A percentile compares a stretch with the other conserved stretches of the same genome.
phyloP scores from a whole-genome alignment of 2,888 invertebrate species.

The Parnassius apollo region DNA sequence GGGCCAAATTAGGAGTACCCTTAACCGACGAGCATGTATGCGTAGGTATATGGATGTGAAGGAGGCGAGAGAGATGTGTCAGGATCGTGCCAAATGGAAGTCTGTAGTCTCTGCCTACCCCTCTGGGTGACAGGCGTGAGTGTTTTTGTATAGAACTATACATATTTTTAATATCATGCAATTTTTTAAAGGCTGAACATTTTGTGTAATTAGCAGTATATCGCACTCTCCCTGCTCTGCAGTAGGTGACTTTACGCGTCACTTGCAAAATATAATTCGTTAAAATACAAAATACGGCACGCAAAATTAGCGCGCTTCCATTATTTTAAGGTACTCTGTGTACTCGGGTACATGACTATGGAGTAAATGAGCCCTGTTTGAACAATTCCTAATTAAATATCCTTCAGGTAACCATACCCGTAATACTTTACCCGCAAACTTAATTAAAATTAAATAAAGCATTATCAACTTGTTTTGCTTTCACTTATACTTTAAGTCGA shows the following conservation, averaged over 20 bases:
- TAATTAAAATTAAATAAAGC: conserved; percentile 1
- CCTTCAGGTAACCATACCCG: background rate
- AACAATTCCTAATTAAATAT: conserved; percentile 26
- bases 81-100: no score
- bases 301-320: conserved; percentile 32
- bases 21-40: no score
- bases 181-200: no score
- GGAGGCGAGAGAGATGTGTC: no score
- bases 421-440: conserved; percentile 15
- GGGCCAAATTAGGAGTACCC: no score
- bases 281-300: conserved; percentile 31
- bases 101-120: no score
- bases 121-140: no score
- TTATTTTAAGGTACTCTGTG: conserved; percentile 30
- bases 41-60: no score
- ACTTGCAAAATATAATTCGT: conserved; percentile 49
- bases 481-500: no score
- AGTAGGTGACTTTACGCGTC: conserved; percentile 55
- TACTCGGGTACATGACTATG: conserved; percentile 10
- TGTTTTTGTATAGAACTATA: no score
- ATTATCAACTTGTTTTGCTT: no score
- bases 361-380: conserved; percentile 19
- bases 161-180: background rate
- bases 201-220: background rate
- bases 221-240: background rate